Evolutionary conservation across 2,888 invertebrate species (phyloP).

Genomic region (Oscheius sp.): DNA sequence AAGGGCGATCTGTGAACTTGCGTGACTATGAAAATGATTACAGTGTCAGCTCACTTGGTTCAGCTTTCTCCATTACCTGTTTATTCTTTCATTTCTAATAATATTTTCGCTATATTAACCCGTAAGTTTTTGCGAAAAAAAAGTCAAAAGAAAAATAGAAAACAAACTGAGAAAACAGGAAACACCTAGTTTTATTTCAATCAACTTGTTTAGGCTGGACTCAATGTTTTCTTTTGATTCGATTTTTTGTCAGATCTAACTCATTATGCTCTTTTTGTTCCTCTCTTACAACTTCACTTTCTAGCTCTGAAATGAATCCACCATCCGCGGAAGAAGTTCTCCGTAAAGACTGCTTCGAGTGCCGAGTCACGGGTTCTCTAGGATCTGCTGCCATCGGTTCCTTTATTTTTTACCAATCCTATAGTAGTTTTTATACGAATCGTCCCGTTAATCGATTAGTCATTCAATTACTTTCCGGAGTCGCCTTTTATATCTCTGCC

Average conservation of each 20-base stretch:
- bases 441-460: slow-evolving; percentile 1
- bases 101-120: not conserved
- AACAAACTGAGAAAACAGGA: not conserved
- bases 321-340: slow-evolving; percentile 7
- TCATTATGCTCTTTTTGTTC: not conserved
- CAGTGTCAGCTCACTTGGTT: not conserved
- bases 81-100: not conserved
- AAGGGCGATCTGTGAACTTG: not conserved
- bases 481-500: slow-evolving; percentile 18
- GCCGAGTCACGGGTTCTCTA: slow-evolving; percentile 19
- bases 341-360: slow-evolving; percentile 25
- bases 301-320: slow-evolving; percentile 6
- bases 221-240: not conserved
- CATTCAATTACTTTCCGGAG: slow-evolving; percentile 12
- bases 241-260: not conserved
- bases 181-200: not conserved
- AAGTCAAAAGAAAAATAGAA: not conserved
- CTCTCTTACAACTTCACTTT: not conserved
- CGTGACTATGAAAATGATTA: not conserved
- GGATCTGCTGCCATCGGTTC: slow-evolving; percentile 11
- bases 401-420: slow-evolving; percentile 20
- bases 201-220: too few relatives aligned
- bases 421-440: slow-evolving; percentile 1
- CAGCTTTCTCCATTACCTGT: not conserved
- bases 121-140: not conserved